These are phyloP conservation scores for Zeugodacus cucurbitae DNA, from an alignment of 1,140 invertebrate species.

Conservation along the genomic window DNA sequence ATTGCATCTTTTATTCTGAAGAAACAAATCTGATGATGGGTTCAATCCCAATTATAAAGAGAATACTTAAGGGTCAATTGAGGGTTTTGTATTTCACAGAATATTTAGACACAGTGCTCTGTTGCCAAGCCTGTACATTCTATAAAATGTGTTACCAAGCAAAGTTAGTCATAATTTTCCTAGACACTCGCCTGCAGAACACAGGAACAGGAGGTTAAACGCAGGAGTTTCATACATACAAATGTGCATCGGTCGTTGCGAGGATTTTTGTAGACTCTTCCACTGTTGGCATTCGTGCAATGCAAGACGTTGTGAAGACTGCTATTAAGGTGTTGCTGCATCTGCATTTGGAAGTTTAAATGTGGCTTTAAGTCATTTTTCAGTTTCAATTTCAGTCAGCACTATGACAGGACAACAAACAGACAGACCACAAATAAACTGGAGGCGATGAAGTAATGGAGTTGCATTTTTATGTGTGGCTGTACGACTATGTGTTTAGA, in stretches of 20 bases:
- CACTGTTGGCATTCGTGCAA: background rate
- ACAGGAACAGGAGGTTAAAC: too few species aligned
- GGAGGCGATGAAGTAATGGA: background rate
- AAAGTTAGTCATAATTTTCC: background rate
- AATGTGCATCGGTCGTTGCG: background rate
- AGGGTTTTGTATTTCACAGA: too few species aligned
- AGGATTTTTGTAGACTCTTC: background rate
- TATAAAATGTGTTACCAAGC: background rate
- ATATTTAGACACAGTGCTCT: background rate
- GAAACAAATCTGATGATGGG: too few species aligned
- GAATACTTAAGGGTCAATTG: too few species aligned
- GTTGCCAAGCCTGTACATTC: background rate
- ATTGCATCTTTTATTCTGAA: too few species aligned
- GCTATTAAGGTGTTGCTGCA: slow-evolving; percentile 17
- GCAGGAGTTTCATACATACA: background rate
- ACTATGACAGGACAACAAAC: background rate
- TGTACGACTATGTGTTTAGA: background rate
- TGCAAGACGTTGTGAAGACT: background rate
- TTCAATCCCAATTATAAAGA: too few species aligned
- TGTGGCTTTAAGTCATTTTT: slow-evolving; percentile 33
- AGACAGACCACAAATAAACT: background rate
- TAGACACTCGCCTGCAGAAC: background rate
- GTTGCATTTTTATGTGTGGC: background rate
- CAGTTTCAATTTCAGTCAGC: slow-evolving; percentile 32
- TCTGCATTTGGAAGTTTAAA: slow-evolving; percentile 13